These are phyloP conservation scores for Bombus sibiricus DNA, from an alignment of 1,140 invertebrate species.

Conservation along the genomic window DNA sequence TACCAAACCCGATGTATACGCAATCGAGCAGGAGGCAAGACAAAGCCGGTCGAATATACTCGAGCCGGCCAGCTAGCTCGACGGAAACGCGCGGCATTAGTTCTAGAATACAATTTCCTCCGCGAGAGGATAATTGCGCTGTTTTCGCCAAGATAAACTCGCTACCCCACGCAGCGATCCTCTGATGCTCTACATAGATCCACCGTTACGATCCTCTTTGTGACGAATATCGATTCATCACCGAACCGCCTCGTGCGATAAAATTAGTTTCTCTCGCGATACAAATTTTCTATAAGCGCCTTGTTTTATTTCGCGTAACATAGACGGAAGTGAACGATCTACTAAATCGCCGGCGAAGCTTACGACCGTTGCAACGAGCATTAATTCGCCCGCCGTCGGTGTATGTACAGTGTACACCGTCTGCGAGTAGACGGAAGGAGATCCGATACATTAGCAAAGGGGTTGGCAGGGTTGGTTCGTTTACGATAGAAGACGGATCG, in stretches of 20 bases:
- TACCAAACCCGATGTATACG: slow-evolving; percentile 47
- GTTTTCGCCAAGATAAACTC: not conserved
- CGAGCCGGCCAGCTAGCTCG: not conserved
- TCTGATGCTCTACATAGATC: too few relatives aligned
- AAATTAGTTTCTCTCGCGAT: too few relatives aligned
- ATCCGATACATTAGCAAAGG: slow-evolving; percentile 31
- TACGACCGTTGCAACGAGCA: not conserved
- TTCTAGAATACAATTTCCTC: slow-evolving; percentile 37
- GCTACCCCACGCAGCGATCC: not conserved
- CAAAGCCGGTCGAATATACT: slow-evolving; percentile 42
- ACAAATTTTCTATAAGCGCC: too few relatives aligned
- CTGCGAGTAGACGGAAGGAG: not conserved
- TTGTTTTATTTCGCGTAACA: too few relatives aligned
- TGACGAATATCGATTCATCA: not conserved
- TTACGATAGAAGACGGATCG: not conserved
- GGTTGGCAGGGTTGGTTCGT: not conserved
- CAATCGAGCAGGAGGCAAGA: slow-evolving; percentile 47
- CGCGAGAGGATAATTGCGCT: slow-evolving; percentile 10
- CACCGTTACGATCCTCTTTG: not conserved
- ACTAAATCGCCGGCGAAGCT: not conserved
- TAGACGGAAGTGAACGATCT: too few relatives aligned
- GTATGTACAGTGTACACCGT: not conserved
- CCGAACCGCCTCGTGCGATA: not conserved
- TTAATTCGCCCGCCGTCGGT: not conserved
- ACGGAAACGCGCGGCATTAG: slow-evolving; percentile 42